Percentiles rank a stretch among this genome's conserved stretches.
These are phyloP conservation scores for Triops cancriformis DNA, from an alignment of 1,140 invertebrate genomes.

Conservation along the genomic window DNA sequence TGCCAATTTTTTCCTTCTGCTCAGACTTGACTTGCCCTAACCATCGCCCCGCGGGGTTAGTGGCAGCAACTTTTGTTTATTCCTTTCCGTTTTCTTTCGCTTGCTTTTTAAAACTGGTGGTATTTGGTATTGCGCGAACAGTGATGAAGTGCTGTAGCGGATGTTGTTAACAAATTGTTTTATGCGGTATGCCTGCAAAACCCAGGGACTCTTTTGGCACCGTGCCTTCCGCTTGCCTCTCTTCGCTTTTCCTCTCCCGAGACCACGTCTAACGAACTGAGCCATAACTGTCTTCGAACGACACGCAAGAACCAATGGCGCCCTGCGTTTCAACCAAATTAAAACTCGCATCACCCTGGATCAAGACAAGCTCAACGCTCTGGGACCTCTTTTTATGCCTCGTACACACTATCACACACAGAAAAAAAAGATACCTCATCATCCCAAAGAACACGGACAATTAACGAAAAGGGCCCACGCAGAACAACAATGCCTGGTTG, in stretches of 20 bases:
- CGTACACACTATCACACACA: neutral
- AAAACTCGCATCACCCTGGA: neutral
- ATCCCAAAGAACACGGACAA: too few species aligned
- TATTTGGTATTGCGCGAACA: neutral
- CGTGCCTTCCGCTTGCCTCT: neutral
- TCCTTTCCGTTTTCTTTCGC: neutral
- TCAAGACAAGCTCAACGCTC: neutral
- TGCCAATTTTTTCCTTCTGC: too few species aligned
- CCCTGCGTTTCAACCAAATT: slow-evolving; percentile 5
- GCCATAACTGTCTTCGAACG: neutral
- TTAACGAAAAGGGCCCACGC: too few species aligned
- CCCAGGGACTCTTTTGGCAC: neutral
- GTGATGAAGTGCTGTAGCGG: slow-evolving; percentile 8
- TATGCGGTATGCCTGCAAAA: neutral
- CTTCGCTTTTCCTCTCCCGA: neutral
- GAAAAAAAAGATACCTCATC: too few species aligned
- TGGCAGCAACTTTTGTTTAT: neutral
- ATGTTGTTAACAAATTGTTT: slow-evolving; percentile 14
- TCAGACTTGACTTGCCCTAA: too few species aligned
- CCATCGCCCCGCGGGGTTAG: neutral
- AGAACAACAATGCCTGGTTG: too few species aligned
- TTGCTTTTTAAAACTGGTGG: neutral
- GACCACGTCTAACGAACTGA: neutral
- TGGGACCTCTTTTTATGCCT: neutral
- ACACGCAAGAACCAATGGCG: neutral